Evolutionary conservation across 2,888 invertebrate species (phyloP).

Genomic region (Alentia gelatinosa): DNA sequence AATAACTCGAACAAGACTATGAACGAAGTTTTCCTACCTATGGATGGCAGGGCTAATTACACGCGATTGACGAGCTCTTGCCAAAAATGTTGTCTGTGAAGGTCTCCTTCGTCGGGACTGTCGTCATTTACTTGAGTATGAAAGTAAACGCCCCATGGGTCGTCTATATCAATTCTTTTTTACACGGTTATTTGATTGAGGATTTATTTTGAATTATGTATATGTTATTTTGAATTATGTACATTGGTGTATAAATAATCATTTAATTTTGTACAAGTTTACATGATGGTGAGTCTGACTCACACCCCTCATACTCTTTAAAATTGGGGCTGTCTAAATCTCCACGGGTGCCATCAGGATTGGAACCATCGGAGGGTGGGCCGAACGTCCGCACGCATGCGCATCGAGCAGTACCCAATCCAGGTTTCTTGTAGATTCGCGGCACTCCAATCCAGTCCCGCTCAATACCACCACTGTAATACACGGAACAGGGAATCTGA

Average conservation of each 20-base stretch:
- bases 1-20: too few species aligned
- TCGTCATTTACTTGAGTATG: neutral
- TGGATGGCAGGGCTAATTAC: too few species aligned
- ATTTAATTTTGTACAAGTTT: conserved; percentile 36
- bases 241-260: neutral
- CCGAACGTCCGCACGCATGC: conserved; percentile 87
- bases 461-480: conserved; percentile 92
- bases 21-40: too few species aligned
- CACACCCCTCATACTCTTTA: conserved; percentile 79
- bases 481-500: too few species aligned
- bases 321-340: conserved; percentile 82
- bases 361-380: conserved; percentile 70
- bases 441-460: conserved; percentile 95
- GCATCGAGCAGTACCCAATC: conserved; percentile 86
- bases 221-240: neutral
- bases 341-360: conserved; percentile 73
- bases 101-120: neutral
- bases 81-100: neutral
- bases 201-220: neutral
- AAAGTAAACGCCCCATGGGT: neutral
- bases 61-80: neutral
- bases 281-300: conserved; percentile 72
- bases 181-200: neutral
- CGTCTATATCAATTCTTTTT: neutral
- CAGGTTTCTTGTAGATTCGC: conserved; percentile 88